Evolutionary conservation across 2,797 vertebrate species (phyloP), one percentile per base, ranked within the genome.

Genomic region (Myiothlypis coronata): DNA sequence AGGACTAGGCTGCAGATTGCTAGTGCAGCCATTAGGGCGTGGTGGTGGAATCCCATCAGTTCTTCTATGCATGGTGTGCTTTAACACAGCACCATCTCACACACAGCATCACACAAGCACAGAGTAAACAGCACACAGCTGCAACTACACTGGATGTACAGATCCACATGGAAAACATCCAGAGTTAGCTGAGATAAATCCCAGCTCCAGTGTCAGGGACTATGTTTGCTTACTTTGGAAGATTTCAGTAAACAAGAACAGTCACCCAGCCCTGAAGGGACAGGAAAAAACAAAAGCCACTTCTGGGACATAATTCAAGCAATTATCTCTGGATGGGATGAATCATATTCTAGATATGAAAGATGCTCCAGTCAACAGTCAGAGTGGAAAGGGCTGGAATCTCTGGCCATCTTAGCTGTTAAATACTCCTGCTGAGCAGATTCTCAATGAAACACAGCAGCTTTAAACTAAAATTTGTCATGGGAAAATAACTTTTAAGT

Each of bases 201-300:
- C 72, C 75, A 89, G 90, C 37, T 67, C 67, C 52, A 20, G 56
- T 10, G 56, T 39, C 75, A 72, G 70, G 49, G 63, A 55, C 44
- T 30, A 1, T 10, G 60, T 68, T 83, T 80, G 87, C 89, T 91
- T 89, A 53, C n/a, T 94, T 81, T 81, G 82, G 91, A 95, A 69
- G 76, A 78, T 30, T 77, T 78, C 30, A 57, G 79, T 83, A 61
- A 83, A 94, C 3, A 9, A 83, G 57, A 83, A 88, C 17, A 80
- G 68, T 52, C 53, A 74, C 41, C 28, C 60, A 93, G 6, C 53
- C 69, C 68, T 43, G 69, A 70, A 71, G 57, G 50, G 56, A 68
- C 10, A 43, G 8, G 37, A 26, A 64, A 37, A 74, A 80, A 71
- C 47, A 56, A 49, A 44, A 83, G 79, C 17, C 12, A 7, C 69